A percentile compares a stretch with the other conserved stretches of the same genome.
phyloP scores from a whole-genome alignment of 2,113 vertebrate species.

The Mobula birostris region DNA sequence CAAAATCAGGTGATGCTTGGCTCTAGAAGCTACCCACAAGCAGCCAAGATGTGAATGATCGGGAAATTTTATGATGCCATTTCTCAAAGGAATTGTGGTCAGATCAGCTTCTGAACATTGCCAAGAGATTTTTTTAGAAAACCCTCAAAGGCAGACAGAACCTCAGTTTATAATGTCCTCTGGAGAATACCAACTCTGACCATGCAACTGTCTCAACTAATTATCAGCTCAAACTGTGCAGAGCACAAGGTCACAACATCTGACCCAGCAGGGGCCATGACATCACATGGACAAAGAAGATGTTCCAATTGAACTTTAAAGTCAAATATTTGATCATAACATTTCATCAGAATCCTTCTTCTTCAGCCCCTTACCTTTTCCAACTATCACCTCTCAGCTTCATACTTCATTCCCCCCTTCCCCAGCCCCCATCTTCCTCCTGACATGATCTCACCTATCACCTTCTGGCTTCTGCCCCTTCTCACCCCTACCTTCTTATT shows the following conservation, averaged over 20 bases:
- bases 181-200: neutral
- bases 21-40: neutral
- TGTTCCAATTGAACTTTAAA: neutral
- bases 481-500: no score
- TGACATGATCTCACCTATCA: no score
- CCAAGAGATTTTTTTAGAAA: neutral
- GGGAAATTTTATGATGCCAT: neutral
- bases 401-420: no score
- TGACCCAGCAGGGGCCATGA: neutral
- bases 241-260: neutral
- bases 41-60: neutral
- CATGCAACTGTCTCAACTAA: neutral
- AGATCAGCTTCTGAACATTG: neutral
- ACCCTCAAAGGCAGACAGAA: neutral
- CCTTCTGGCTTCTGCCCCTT: no score
- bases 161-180: neutral
- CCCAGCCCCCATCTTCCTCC: no score
- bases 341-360: no score
- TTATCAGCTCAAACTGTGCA: neutral
- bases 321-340: neutral
- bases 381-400: no score
- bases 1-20: neutral
- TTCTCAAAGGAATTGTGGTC: neutral
- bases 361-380: no score
- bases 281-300: neutral